Base-by-base conservation (phyloP, 2,797 vertebrate species). In the Halcyon leucocephala region DNA sequence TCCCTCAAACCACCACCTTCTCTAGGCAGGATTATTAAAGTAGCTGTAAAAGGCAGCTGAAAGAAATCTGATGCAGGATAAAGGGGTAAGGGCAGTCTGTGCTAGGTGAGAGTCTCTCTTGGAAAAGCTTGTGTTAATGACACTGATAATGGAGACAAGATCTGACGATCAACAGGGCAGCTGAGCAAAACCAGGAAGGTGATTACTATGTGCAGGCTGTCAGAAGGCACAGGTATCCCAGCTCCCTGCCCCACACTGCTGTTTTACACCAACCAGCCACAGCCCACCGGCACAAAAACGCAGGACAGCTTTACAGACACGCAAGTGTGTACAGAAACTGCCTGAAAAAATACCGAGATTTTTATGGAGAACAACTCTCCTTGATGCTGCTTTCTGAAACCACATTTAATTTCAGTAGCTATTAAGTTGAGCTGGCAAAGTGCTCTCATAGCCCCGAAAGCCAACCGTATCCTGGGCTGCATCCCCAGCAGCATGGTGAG, bases 121-220 rank as follows among this genome's bases (percentile, higher is more conserved):
- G 58, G 60, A 49, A 82, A 91, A 81, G 4, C 21, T 57, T 55
- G 19, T 33, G 28, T 73, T 77, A 58, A 39, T 26, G 44, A 46
- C 3, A 8, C 20, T 42, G 14, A 2, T 62, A 64, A 16, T 19
- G 3, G 46, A 42, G 39, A 79, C 72, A 19, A 81, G 12, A 52
- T 25, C n/a, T 44, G 48, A 48, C 3, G 7, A 46, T 7, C 28
- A 49, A 9, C 0, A 2, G 7, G 39, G 11, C 39, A 60, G 16
- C 24, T 55, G 24, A 78, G 14, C 51, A 84, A 74, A 73, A 82
- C 8, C 42, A 57, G 55, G 26, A 42, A 74, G 10, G 42, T 14
- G 7, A 41, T 3, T 24, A 25, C 28, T 73, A 5, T 1, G 3
- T 72, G 31, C 10, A 4, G 55, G 25, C 1, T 4, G 52, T 5